Conservation (phyloP, 1,140 invertebrate genomes). For the Penaeus vannamei region DNA sequence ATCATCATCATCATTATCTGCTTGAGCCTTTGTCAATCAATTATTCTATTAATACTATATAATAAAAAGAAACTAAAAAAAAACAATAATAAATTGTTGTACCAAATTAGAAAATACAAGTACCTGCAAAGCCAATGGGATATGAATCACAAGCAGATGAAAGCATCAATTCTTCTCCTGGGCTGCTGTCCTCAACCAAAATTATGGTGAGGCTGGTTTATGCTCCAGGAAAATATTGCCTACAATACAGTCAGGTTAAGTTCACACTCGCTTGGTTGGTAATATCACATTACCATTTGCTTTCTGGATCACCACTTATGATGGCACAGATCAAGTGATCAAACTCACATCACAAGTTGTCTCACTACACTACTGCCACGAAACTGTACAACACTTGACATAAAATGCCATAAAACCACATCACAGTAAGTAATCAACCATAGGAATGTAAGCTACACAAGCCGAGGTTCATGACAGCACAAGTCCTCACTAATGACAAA, state of each 20-base stretch:
- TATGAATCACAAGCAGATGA: slow-evolving; percentile 61
- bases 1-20: slow-evolving; percentile 42
- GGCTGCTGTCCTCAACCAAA: slow-evolving; percentile 46
- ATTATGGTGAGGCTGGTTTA: slow-evolving; percentile 42
- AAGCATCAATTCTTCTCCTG: slow-evolving; percentile 59
- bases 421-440: slow-evolving; percentile 39
- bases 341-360: slow-evolving; percentile 47
- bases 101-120: slow-evolving; percentile 63
- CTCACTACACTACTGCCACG: slow-evolving; percentile 36
- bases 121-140: slow-evolving; percentile 61
- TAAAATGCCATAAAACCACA: slow-evolving; percentile 23
- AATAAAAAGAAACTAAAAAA: slow-evolving; percentile 4
- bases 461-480: slow-evolving; percentile 44
- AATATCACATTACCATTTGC: slow-evolving; percentile 49
- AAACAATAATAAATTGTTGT: slow-evolving; percentile 37
- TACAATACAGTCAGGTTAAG: slow-evolving; percentile 45
- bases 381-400: slow-evolving; percentile 47
- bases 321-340: slow-evolving; percentile 33
- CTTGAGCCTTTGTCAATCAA: slow-evolving; percentile 43
- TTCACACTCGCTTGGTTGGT: slow-evolving; percentile 50
- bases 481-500: slow-evolving; percentile 47
- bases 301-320: slow-evolving; percentile 41
- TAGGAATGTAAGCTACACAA: slow-evolving; percentile 47
- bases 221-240: slow-evolving; percentile 30
- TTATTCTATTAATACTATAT: slow-evolving; percentile 46